Evolutionary conservation across 2,888 invertebrate species (phyloP).

Genomic region (Lottia scabra): DNA sequence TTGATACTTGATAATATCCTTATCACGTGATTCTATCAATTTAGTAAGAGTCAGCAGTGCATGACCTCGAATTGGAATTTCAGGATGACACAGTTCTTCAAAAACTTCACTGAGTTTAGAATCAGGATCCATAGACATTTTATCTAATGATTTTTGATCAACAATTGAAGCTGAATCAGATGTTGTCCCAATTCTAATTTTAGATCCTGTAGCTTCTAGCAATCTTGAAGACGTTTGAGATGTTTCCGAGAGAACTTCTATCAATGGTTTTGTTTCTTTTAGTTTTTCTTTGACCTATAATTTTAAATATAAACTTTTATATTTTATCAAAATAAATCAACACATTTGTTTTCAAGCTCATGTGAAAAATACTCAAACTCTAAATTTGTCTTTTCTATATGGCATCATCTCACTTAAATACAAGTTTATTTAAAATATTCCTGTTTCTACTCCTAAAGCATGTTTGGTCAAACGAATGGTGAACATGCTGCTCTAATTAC

Average conservation of each 20-base stretch:
- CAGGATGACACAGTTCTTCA: constrained; percentile 77
- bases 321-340: too few relatives aligned
- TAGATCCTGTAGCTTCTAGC: too few relatives aligned
- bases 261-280: constrained; percentile 17
- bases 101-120: constrained; percentile 71
- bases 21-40: constrained; percentile 78
- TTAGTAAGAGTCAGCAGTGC: constrained; percentile 81
- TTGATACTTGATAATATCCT: constrained; percentile 72
- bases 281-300: not conserved
- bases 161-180: too few relatives aligned
- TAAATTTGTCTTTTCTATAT: too few relatives aligned
- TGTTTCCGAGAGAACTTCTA: constrained; percentile 19
- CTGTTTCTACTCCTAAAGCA: too few relatives aligned
- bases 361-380: too few relatives aligned
- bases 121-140: not conserved
- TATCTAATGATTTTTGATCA: too few relatives aligned
- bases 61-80: constrained; percentile 85
- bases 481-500: not conserved
- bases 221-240: not conserved
- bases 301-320: not conserved
- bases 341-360: too few relatives aligned
- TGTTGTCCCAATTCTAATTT: too few relatives aligned
- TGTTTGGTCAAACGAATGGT: too few relatives aligned
- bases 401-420: too few relatives aligned
- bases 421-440: too few relatives aligned